Evolutionary conservation across 2,888 invertebrate species (phyloP).

Genomic region (Saturnia pavonia): DNA sequence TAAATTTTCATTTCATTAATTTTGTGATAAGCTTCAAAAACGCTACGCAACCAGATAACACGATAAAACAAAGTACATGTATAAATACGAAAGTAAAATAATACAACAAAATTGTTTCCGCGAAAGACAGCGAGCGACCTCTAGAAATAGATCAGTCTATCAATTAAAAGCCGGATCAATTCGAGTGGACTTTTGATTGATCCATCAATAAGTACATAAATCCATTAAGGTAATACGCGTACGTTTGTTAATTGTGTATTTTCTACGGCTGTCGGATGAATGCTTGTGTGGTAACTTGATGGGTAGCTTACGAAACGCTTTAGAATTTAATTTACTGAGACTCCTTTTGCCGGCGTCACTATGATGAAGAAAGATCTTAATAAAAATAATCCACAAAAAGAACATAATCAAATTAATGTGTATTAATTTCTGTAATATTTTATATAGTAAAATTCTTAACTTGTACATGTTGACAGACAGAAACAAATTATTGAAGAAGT

Average conservation of each 20-base stretch:
- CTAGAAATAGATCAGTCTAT: constrained; percentile 61
- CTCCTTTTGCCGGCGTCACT: constrained; percentile 8
- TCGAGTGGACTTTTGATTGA: constrained; percentile 72
- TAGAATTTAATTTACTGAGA: constrained; percentile 17
- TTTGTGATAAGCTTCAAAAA: not conserved
- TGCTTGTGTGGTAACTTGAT: constrained; percentile 17
- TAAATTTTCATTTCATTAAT: no score
- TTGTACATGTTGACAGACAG: not conserved
- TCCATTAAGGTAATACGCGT: constrained; percentile 75
- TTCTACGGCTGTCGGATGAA: constrained; percentile 63
- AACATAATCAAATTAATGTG: not conserved
- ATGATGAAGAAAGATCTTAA: constrained; percentile 4
- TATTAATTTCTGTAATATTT: not conserved
- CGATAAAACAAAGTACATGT: not conserved
- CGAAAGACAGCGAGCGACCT: constrained; percentile 31
- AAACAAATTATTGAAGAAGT: no score
- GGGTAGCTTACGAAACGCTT: constrained; percentile 19
- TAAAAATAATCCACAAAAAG: not conserved
- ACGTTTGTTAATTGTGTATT: constrained; percentile 71
- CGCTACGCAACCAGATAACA: not conserved
- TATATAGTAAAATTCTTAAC: not conserved
- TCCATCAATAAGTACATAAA: constrained; percentile 79
- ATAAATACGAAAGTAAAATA: constrained; percentile 27
- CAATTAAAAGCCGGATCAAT: constrained; percentile 61
- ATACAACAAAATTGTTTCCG: constrained; percentile 45